Conservation (phyloP, 2,797 vertebrate species). For the Eulemur albifrons region DNA sequence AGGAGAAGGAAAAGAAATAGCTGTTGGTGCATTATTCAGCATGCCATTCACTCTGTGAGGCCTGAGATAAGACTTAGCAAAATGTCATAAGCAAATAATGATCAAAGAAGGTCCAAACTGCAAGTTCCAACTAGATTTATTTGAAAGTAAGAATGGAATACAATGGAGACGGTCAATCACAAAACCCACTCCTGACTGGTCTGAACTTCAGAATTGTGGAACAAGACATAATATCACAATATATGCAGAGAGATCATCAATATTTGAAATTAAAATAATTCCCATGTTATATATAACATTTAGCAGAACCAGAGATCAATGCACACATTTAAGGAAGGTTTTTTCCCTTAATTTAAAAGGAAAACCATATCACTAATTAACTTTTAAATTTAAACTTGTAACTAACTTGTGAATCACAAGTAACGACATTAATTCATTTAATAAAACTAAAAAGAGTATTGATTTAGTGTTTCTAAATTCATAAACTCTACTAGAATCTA, state of each 20-base stretch:
- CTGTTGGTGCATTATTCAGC: neutral
- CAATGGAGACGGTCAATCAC: neutral
- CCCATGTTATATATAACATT: neutral
- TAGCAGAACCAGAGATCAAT: neutral
- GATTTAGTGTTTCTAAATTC: neutral
- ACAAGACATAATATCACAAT: neutral
- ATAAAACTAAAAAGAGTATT: neutral
- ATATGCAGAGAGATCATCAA: neutral
- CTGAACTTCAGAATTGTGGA: neutral
- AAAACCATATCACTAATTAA: neutral
- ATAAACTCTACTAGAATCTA: neutral
- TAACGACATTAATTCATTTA: neutral
- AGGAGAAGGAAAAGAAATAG: neutral
- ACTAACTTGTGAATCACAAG: neutral
- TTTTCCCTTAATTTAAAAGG: slow-evolving; percentile 34
- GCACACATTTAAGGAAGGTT: neutral
- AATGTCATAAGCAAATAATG: neutral
- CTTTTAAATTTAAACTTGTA: slow-evolving; percentile 34
- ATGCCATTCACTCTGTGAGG: neutral
- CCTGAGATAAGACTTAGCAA: neutral
- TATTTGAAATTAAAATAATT: slow-evolving; percentile 39
- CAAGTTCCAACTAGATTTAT: neutral
- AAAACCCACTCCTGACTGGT: neutral
- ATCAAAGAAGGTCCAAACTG: neutral
- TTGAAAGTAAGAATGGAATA: neutral